A percentile compares a stretch with the other conserved stretches of the same genome.
Evolutionary conservation across 2,113 vertebrate genomes (phyloP).

Genomic region (Peromyscus californicus): DNA sequence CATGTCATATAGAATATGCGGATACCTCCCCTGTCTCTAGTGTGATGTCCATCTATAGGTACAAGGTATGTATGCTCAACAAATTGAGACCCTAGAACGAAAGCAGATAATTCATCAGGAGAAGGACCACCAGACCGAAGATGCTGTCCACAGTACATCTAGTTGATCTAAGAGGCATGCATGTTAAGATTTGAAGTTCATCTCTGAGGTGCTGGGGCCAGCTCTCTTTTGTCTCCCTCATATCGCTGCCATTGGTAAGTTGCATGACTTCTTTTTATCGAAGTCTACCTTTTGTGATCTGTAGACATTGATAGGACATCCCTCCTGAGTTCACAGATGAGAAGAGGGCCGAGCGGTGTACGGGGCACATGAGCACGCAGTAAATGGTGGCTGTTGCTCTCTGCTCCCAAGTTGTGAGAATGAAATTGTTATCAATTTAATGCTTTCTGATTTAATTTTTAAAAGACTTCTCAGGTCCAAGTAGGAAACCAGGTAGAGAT

Average conservation of each 20-base stretch:
- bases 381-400: background rate
- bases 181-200: background rate
- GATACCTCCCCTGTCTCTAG: background rate
- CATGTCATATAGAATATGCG: background rate
- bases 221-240: background rate
- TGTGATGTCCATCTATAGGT: background rate
- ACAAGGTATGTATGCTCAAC: background rate
- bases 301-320: background rate
- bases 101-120: background rate
- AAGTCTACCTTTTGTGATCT: background rate
- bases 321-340: background rate
- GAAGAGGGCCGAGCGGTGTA: background rate
- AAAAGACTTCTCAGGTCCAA: background rate
- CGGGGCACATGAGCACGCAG: background rate
- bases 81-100: background rate
- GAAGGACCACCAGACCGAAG: background rate
- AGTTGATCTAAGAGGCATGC: background rate
- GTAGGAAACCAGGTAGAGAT: background rate
- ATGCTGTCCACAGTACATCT: background rate
- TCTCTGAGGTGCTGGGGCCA: background rate
- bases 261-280: background rate
- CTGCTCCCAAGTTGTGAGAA: background rate
- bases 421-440: background rate
- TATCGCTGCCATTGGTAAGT: background rate
- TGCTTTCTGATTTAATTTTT: background rate